phyloP scores from a whole-genome alignment of 2,888 invertebrate species.

The Trissolcus brochymenae region DNA sequence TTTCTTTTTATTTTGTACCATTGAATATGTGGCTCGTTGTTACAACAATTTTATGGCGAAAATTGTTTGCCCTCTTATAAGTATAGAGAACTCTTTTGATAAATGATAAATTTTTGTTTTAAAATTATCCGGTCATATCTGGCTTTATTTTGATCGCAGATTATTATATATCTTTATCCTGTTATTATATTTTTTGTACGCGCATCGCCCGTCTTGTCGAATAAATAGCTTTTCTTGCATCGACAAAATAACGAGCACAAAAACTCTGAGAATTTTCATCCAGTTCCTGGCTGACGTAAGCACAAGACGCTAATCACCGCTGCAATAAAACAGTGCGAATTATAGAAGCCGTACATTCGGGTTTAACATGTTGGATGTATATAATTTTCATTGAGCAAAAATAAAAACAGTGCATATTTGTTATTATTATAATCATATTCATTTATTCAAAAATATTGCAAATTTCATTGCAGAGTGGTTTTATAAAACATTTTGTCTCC shows the following conservation, averaged over 20 bases:
- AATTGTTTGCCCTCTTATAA: too few relatives aligned
- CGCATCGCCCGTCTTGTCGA: slow-evolving; percentile 39
- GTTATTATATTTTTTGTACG: slow-evolving; percentile 51
- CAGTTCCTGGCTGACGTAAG: slow-evolving; percentile 31
- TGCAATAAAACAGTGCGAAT: slow-evolving; percentile 28
- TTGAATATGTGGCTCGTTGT: too few relatives aligned
- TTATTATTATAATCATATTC: too few relatives aligned
- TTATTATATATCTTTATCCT: slow-evolving; percentile 63
- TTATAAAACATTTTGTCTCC: too few relatives aligned
- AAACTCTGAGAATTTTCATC: slow-evolving; percentile 40
- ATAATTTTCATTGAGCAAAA: too few relatives aligned
- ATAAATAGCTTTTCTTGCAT: slow-evolving; percentile 51
- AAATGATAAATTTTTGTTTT: slow-evolving; percentile 29
- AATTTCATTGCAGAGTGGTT: too few relatives aligned
- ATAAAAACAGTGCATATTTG: too few relatives aligned
- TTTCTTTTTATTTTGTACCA: too few relatives aligned
- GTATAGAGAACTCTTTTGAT: background rate
- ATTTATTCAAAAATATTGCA: too few relatives aligned
- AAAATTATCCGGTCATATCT: slow-evolving; percentile 22
- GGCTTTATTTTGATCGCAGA: slow-evolving; percentile 57
- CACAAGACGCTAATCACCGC: slow-evolving; percentile 31
- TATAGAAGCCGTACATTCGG: slow-evolving; percentile 29
- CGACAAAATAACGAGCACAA: slow-evolving; percentile 42
- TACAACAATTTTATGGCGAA: too few relatives aligned
- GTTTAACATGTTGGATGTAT: background rate